Evolutionary conservation across 2,888 invertebrate genomes (phyloP).

Genomic region (Parasteatoda lunata): DNA sequence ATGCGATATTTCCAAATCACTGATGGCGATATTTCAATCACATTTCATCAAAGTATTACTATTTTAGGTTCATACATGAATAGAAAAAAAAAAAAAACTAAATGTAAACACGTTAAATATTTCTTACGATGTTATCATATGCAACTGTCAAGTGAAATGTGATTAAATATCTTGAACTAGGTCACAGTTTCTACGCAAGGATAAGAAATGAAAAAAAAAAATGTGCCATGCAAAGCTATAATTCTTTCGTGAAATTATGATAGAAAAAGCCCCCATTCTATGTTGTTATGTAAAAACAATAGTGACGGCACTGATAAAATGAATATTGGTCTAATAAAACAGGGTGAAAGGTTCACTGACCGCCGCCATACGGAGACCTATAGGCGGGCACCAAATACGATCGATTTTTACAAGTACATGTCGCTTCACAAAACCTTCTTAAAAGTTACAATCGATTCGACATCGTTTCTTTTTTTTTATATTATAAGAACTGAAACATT

Average conservation of each 20-base stretch:
- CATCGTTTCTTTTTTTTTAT: slow-evolving; percentile 7
- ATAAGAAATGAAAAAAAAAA: slow-evolving; percentile 2
- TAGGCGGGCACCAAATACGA: slow-evolving; percentile 37
- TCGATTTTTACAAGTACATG: slow-evolving; percentile 50
- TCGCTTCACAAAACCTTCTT: slow-evolving; percentile 30
- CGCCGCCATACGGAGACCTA: slow-evolving; percentile 34
- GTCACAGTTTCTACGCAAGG: background rate
- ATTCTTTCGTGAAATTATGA: slow-evolving; percentile 15
- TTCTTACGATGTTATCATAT: background rate
- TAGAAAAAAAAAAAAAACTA: no score
- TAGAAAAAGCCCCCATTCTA: slow-evolving; percentile 8
- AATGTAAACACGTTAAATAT: no score
- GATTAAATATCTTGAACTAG: slow-evolving; percentile 1
- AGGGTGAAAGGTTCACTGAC: slow-evolving; percentile 51
- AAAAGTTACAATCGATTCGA: slow-evolving; percentile 52
- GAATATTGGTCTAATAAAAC: slow-evolving; percentile 42
- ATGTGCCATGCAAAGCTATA: background rate
- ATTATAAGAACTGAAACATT: background rate
- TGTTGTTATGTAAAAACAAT: slow-evolving; percentile 16
- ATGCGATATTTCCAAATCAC: no score
- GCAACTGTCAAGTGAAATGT: background rate
- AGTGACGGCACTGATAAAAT: slow-evolving; percentile 32
- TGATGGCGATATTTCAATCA: no score
- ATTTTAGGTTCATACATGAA: no score
- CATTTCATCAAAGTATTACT: no score